A percentile compares a stretch with the other conserved stretches of the same genome.
Evolutionary conservation across 2,113 vertebrate species (phyloP).

Genomic region (Myrmecobius fasciatus): DNA sequence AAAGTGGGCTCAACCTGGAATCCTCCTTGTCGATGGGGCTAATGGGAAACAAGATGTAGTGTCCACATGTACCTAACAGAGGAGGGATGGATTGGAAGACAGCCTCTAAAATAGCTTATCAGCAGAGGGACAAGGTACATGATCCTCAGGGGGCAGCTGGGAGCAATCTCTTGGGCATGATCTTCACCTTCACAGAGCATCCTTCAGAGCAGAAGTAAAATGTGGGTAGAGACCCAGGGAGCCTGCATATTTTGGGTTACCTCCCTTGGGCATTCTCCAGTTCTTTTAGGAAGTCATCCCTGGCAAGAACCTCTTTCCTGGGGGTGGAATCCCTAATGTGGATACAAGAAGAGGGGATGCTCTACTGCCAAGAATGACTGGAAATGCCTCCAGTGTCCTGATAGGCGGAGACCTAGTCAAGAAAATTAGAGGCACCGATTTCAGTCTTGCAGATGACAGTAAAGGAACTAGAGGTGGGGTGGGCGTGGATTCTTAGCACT

Average conservation of each 20-base stretch:
- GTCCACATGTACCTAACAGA: background rate
- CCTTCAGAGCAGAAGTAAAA: background rate
- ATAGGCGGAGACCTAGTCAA: background rate
- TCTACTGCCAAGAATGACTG: background rate
- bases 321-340: background rate
- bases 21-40: background rate
- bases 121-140: background rate
- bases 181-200: background rate
- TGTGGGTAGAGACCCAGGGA: background rate
- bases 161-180: background rate
- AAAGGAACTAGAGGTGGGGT: background rate
- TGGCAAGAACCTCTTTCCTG: background rate
- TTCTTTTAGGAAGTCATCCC: background rate
- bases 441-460: background rate
- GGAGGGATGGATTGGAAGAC: background rate
- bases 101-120: no score
- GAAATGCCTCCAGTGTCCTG: background rate
- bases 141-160: background rate
- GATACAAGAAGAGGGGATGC: background rate
- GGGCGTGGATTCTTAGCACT: background rate
- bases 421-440: background rate
- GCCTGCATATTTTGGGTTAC: background rate
- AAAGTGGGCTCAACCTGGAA: background rate
- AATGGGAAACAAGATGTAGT: background rate
- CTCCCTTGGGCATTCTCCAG: background rate